Base-by-base conservation (phyloP, 2,888 invertebrate genomes). In the Caenorhabditis sp. region DNA sequence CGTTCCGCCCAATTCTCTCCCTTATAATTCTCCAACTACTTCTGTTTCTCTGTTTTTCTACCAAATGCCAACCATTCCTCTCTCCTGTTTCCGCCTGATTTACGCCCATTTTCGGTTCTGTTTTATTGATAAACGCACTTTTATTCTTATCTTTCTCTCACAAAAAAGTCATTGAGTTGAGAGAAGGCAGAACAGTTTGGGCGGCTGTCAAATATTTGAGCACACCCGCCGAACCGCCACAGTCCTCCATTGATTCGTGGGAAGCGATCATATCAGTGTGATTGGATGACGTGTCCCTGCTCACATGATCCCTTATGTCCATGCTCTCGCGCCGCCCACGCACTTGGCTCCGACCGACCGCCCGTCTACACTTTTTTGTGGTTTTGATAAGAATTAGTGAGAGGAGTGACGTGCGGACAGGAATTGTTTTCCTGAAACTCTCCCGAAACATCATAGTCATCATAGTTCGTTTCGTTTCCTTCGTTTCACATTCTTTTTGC, bases 201-300 rank as follows among this genome's bases (percentile, higher is more conserved):
- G 35, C 43, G 53, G 50, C 58, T 58, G 68, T 68, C 68, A 68
- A 68, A 68, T 68, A 68, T 68, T 68, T 68, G 68, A 68, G 58
- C 68, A 58, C 58, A 58, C 58, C 68, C 55, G 45, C 65, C 35
- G 48, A 65, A 13, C 30, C 35, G 9, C 46, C 35, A 35, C 11
- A 35, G 56, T 8, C 27, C 27, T 43, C 27, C 39, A 58, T 58
- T 35, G 58, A 52, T 68, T 68, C 50, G 50, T 68, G 48, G 41
- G 35, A 39, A 7, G 20, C 30, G 55, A 68, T 68, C 68, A 68
- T 65, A 65, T 65, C 65, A 65, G 53, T 55, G 55, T n/a, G n/a
- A 63, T 52, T 37, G 55, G 55, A 37, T 65, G 55, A 65, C 46
- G 55, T 65, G 55, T 46, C 65, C 35, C 65, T 45, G 32, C 46